phyloP scores from a whole-genome alignment of 2,113 vertebrate species.

The Condylura cristata region DNA sequence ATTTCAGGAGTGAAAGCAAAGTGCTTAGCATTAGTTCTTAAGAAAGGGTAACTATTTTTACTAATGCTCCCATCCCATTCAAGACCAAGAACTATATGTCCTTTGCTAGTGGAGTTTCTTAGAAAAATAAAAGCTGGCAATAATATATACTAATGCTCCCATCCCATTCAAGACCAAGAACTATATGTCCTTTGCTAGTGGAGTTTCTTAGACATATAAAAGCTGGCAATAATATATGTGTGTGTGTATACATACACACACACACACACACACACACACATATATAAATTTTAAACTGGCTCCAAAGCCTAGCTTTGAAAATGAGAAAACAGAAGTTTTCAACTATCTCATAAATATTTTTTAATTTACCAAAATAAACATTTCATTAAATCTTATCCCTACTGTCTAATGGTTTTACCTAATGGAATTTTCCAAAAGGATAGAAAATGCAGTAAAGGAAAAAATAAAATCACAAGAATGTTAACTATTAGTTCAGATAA shows the following conservation, averaged over 20 bases:
- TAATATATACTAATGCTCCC: not conserved
- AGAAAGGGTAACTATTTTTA: not conserved
- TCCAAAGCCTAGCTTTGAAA: not conserved
- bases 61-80: not conserved
- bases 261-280: too few relatives aligned
- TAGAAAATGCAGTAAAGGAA: not conserved
- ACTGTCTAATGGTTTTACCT: not conserved
- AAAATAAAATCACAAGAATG: too few relatives aligned
- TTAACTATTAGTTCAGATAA: not conserved
- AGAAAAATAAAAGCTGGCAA: not conserved
- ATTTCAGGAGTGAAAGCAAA: not conserved
- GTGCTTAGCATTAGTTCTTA: not conserved
- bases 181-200: not conserved
- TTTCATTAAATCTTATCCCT: not conserved
- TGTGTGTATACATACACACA: too few relatives aligned
- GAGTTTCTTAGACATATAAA: not conserved
- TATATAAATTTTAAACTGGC: not conserved
- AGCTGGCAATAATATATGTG: not conserved
- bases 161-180: not conserved
- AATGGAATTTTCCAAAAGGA: not conserved
- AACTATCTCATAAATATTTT: not conserved
- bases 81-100: not conserved
- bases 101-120: not conserved
- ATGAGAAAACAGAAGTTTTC: not conserved
- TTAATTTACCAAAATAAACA: slow-evolving; percentile 13